Evolutionary conservation across 2,797 vertebrate species (phyloP).

Genomic region (Intellagama lesueurii): DNA sequence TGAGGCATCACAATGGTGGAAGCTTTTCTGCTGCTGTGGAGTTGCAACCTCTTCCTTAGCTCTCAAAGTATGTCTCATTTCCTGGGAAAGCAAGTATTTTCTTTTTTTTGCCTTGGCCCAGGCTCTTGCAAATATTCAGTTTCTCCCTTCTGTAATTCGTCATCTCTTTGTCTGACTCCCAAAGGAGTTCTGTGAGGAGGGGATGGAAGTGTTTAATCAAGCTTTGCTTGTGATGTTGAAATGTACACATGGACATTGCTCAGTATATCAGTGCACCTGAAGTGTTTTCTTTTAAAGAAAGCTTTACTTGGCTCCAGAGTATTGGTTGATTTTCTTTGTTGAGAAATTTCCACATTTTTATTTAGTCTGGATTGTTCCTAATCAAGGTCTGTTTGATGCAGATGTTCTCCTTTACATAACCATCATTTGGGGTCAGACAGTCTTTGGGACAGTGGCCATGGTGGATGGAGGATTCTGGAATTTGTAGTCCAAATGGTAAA

Average conservation of each 20-base stretch:
- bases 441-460: too few species aligned
- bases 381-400: neutral
- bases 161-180: constrained; percentile 2
- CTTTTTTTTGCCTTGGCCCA: neutral
- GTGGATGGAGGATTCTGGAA: too few species aligned
- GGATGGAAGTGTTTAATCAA: neutral
- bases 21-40: neutral
- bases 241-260: neutral
- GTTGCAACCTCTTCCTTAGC: too few species aligned
- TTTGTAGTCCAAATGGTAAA: too few species aligned
- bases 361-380: neutral
- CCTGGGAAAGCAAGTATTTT: neutral
- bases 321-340: neutral
- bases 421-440: neutral
- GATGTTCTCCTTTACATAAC: neutral
- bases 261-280: accelerated
- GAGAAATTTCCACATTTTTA: neutral
- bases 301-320: neutral
- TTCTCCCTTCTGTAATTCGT: accelerated
- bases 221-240: constrained; percentile 11
- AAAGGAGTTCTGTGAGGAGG: neutral
- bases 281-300: neutral
- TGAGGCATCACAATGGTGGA: neutral
- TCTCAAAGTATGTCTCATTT: neutral
- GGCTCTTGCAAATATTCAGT: neutral